phyloP scores from a whole-genome alignment of 2,113 vertebrate species.

The Tupaia chinensis region DNA sequence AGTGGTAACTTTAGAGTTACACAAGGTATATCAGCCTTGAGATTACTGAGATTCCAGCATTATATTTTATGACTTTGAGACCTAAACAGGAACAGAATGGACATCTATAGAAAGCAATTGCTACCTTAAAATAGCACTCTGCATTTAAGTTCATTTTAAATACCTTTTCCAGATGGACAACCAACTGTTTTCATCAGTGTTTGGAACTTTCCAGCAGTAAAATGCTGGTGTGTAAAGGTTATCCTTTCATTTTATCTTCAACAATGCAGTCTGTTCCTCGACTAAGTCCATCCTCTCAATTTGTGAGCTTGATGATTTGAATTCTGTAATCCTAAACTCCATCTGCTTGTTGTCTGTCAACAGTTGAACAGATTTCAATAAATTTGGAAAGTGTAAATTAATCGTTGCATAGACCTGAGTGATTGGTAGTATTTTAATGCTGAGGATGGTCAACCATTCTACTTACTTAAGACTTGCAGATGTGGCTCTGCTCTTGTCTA shows the following conservation, averaged over 20 bases:
- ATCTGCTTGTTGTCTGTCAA: slow-evolving; percentile 77
- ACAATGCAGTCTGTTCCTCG: slow-evolving; percentile 70
- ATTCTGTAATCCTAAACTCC: slow-evolving; percentile 69
- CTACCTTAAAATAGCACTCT: slow-evolving; percentile 63
- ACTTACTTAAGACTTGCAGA: slow-evolving; percentile 23
- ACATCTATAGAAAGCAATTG: slow-evolving; percentile 46
- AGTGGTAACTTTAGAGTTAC: not conserved
- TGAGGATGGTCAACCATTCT: not conserved
- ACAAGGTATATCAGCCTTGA: slow-evolving; percentile 24
- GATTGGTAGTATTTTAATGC: slow-evolving; percentile 6
- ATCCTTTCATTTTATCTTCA: slow-evolving; percentile 71
- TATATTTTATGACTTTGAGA: slow-evolving; percentile 47
- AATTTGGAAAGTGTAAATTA: slow-evolving; percentile 71
- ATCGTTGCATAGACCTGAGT: slow-evolving; percentile 58
- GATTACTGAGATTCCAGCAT: not conserved
- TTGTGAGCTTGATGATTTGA: slow-evolving; percentile 64
- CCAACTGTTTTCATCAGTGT: slow-evolving; percentile 68
- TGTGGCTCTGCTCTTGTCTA: not conserved
- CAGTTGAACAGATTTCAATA: slow-evolving; percentile 70
- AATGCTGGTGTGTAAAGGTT: slow-evolving; percentile 73
- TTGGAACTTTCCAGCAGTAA: slow-evolving; percentile 59
- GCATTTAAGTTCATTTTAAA: slow-evolving; percentile 66
- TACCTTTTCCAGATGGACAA: slow-evolving; percentile 72
- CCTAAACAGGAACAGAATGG: slow-evolving; percentile 3
- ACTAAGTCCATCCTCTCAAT: slow-evolving; percentile 20